Evolutionary conservation across 2,113 vertebrate species (phyloP).

Genomic region (Brachypteracias leptosomus): DNA sequence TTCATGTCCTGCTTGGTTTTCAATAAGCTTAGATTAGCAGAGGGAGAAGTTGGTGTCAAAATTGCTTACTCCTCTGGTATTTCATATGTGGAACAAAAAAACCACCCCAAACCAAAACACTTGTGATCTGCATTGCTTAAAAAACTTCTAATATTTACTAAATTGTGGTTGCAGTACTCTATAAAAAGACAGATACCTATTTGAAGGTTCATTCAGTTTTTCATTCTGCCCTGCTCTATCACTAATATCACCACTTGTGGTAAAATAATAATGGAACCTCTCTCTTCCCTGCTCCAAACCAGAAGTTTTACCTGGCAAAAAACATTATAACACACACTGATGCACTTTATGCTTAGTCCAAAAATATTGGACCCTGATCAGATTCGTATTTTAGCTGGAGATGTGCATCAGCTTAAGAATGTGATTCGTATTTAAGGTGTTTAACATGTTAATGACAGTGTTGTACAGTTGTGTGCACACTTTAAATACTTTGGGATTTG

Average conservation of each 20-base stretch:
- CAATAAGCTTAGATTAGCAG: not conserved
- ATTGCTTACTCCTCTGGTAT: not conserved
- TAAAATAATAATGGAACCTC: not conserved
- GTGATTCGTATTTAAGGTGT: not conserved
- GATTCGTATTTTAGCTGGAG: not conserved
- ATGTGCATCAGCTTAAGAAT: not conserved
- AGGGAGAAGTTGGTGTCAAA: not conserved
- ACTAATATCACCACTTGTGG: not conserved
- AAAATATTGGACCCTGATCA: not conserved
- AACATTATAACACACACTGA: not conserved
- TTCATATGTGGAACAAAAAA: not conserved
- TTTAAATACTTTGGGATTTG: not conserved
- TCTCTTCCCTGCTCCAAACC: not conserved
- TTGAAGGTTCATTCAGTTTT: not conserved
- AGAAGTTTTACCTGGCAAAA: not conserved
- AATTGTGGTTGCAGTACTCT: not conserved
- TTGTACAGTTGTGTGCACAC: not conserved
- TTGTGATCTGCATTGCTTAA: not conserved
- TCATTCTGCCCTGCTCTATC: not conserved
- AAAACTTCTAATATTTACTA: not conserved
- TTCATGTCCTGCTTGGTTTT: not conserved
- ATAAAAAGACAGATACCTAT: not conserved
- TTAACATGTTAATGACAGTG: not conserved
- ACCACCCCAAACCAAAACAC: fast-evolving
- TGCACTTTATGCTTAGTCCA: not conserved